Conservation (phyloP, 2,888 invertebrate genomes). For the Odontomyia ornata region DNA sequence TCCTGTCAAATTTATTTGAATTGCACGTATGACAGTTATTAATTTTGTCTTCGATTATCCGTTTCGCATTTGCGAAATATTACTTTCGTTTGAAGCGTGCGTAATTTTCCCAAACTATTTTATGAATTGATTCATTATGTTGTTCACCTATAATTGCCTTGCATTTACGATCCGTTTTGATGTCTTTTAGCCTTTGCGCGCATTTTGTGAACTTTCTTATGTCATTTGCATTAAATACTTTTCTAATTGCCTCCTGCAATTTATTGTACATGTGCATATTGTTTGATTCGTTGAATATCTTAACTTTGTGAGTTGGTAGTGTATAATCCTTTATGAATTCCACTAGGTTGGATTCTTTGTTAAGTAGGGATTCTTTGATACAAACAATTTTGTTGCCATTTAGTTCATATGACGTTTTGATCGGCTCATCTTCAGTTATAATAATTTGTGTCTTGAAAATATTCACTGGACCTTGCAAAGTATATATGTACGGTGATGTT, state of each 20-base stretch:
- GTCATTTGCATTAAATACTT: background rate
- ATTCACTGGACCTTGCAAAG: background rate
- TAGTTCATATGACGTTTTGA: background rate
- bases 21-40: no score
- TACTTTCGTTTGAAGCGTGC: no score
- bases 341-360: background rate
- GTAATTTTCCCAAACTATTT: no score
- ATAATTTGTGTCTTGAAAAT: slow-evolving; percentile 7
- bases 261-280: slow-evolving; percentile 9
- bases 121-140: no score
- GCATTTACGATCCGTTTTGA: no score
- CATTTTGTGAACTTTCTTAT: background rate
- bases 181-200: no score
- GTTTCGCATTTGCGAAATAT: no score
- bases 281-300: background rate
- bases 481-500: background rate
- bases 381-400: background rate
- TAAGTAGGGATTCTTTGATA: background rate
- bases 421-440: background rate
- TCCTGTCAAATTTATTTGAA: no score
- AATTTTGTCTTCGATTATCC: no score
- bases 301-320: background rate
- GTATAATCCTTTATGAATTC: background rate
- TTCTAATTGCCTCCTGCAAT: background rate
- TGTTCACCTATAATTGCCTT: no score